Conservation (phyloP, 2,113 vertebrate genomes). For the Dipodomys stephensi region DNA sequence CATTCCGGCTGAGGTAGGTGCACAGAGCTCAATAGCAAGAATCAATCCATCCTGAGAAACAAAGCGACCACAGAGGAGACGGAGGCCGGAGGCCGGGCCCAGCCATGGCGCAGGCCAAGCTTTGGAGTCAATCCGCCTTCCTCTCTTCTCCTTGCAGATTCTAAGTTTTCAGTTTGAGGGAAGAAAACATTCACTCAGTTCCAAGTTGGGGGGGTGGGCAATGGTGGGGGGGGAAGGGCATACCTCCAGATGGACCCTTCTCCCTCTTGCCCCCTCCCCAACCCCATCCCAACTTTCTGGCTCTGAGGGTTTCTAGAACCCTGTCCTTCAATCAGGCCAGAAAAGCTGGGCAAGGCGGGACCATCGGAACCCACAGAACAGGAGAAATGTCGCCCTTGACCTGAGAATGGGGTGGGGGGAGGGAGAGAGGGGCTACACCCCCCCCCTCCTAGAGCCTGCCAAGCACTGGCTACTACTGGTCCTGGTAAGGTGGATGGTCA, state of each 20-base stretch:
- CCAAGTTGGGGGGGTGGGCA: conserved; percentile 35
- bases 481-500: fast-evolving
- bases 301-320: not conserved
- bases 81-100: not conserved
- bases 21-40: conserved; percentile 86
- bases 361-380: conserved; percentile 33
- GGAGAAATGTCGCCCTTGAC: conserved; percentile 90
- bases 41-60: conserved; percentile 93
- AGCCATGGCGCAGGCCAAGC: conserved; percentile 1
- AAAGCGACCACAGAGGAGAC: not conserved
- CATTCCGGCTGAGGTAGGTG: conserved; percentile 99
- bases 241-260: no score
- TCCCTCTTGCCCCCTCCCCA: no score
- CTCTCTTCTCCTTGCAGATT: not conserved
- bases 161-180: conserved; percentile 17
- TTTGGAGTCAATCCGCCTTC: conserved; percentile 60
- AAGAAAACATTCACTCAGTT: conserved; percentile 54
- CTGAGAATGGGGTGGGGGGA: conserved; percentile 91
- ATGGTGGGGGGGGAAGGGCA: not conserved
- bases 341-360: not conserved
- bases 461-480: conserved; percentile 16
- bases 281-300: no score
- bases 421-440: conserved; percentile 77
- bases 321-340: conserved; percentile 65
- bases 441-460: conserved; percentile 32